Conservation (phyloP, 2,113 vertebrate species). For the Coturnix japonica region DNA sequence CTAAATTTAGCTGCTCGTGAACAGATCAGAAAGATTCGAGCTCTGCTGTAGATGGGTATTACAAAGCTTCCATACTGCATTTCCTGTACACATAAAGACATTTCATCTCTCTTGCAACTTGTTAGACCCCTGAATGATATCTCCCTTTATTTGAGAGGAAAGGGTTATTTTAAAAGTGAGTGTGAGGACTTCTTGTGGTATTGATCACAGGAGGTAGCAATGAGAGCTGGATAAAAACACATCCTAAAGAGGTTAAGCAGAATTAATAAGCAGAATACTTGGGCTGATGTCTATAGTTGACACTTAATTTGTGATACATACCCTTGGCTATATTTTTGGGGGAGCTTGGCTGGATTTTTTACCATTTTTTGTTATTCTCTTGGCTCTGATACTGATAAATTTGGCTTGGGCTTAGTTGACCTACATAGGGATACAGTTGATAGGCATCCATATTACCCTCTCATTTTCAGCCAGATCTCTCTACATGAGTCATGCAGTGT, state of each 20-base stretch:
- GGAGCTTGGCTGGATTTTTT: neutral
- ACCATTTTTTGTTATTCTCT: neutral
- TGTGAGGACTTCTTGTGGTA: neutral
- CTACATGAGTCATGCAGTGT: neutral
- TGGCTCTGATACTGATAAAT: neutral
- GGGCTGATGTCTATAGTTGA: neutral
- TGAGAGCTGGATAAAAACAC: neutral
- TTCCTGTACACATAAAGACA: neutral
- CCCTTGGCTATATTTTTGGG: neutral
- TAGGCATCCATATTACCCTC: neutral
- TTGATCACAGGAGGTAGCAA: neutral
- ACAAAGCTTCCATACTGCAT: neutral
- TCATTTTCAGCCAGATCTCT: neutral
- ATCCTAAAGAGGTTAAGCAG: too few species aligned
- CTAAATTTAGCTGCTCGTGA: constrained; percentile 13
- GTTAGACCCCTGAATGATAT: neutral
- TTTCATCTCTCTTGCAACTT: constrained; percentile 6
- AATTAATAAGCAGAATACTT: neutral
- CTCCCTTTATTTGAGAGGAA: neutral
- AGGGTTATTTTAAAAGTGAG: neutral
- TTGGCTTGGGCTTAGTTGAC: neutral
- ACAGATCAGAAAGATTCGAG: neutral
- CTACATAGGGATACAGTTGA: neutral
- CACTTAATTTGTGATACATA: neutral
- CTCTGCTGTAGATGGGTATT: neutral